Conservation (phyloP, 1,140 invertebrate genomes). For the Listronotus bonariensis region DNA sequence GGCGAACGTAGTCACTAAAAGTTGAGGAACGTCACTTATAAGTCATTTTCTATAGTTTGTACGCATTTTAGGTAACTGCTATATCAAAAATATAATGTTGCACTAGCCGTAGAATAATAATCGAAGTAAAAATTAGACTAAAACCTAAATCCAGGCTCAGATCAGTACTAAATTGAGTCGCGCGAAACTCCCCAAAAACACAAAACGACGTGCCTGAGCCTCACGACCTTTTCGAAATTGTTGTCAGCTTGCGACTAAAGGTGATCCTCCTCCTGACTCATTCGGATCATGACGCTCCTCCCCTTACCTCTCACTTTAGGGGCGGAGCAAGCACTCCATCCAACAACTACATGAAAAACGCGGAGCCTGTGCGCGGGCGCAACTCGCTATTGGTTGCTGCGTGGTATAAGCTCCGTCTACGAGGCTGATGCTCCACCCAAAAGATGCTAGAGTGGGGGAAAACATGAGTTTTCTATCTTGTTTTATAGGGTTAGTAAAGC, state of each 20-base stretch:
- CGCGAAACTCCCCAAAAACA: conserved; percentile 54
- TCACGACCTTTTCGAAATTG: conserved; percentile 45
- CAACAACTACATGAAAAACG: conserved; percentile 51
- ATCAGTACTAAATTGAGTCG: conserved; percentile 1
- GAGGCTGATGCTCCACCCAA: conserved; percentile 35
- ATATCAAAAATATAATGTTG: too few relatives aligned
- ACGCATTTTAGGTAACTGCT: background rate
- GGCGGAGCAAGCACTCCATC: conserved; percentile 43
- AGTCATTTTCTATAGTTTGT: background rate
- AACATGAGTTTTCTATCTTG: conserved; percentile 53
- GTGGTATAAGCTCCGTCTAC: conserved; percentile 19
- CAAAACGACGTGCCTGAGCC: conserved; percentile 22
- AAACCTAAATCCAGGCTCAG: too few relatives aligned
- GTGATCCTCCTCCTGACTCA: conserved; percentile 19
- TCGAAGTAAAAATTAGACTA: too few relatives aligned
- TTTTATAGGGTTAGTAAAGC: conserved; percentile 54
- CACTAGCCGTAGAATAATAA: too few relatives aligned
- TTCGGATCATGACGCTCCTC: conserved; percentile 30
- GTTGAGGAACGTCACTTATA: too few relatives aligned
- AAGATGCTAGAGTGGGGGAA: conserved; percentile 29
- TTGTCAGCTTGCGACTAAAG: conserved; percentile 52
- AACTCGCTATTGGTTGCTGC: conserved; percentile 43
- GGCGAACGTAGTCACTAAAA: conserved; percentile 16
- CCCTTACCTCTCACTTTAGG: conserved; percentile 43
- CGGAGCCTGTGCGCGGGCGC: conserved; percentile 36